Evolutionary conservation across 2,888 invertebrate species (phyloP), one percentile per base, ranked within the genome.

Genomic region (Tenthredo mesomela): DNA sequence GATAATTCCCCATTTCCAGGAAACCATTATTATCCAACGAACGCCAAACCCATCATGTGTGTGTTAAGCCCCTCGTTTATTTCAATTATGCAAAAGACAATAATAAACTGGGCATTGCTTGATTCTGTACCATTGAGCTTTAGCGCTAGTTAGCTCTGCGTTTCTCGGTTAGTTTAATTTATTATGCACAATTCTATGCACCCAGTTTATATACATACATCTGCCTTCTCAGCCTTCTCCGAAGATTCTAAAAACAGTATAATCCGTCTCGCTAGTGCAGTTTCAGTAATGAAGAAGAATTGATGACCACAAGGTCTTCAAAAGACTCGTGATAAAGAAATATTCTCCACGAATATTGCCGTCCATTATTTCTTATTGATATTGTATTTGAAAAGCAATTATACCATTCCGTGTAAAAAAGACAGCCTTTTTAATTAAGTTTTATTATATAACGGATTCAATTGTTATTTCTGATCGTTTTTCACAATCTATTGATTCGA

Each of bases 61-160:
- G 37, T 70, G 29, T 80, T 80, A 61, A 80, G 58, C 80, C 80
- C 29, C 29, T 82, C 82, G 70, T 82, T 70, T 82, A 70, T 82
- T 67, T 82, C 82, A 82, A 82, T 82, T 82, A 82, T 33, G 67
- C 18, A 65, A 70, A 65, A 82, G 82, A 50, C 65, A 67, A 70
- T 82, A 82, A 82, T 61, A 80, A 58, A 80, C 67, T 50, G 50
- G 47, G 82, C 25, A 47, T 50, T 25, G 67, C 70, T 67, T 67
- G 67, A 65, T 80, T 37, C 37, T 61, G 33, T 15, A 80, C 61
- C 61, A 61, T 37, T 9, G n/a, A 40, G 80, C 58, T 61, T 37
- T n/a, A 29, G 58, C 47, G 37, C 7, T 4, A 61, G 61, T 61
- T 21, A 12, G 21, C 33, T 25, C 15, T 6, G 1, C 80, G 58